Evolutionary conservation across 2,888 invertebrate genomes (phyloP), one percentile per base, ranked within the genome.

Genomic region (Phengaris arion): DNA sequence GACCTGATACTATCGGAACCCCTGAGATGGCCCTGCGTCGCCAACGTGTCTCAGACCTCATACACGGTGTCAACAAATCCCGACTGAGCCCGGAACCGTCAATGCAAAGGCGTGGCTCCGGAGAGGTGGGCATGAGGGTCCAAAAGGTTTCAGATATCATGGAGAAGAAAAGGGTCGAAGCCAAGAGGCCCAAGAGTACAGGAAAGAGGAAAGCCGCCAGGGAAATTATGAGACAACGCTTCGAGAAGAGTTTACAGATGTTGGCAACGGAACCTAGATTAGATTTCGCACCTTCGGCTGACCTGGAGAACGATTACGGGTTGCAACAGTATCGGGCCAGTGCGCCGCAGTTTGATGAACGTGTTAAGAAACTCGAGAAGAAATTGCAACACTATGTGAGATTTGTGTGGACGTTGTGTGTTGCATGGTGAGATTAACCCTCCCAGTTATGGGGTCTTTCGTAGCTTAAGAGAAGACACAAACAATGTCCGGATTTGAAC

Each of bases 231-330:
- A 96, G 96, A 83, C 97, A 96, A 70, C 95, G 97, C 81, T 97
- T 97, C 84, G 97, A 98, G 88, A 97, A 97, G 90, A 97, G 97
- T 86, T 94, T 98, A 90, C 97, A 96, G 88, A 96, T 98, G 96
- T 90, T 98, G 82, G 96, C 97, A 83, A 95, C 96, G 3, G 97
- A 97, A 86, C 96, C 95, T 73, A 95, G 96, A 78, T 90, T 95
- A 80, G 93, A 93, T 72, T 85, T 89, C 59, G 92, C 94, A 74
- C 94, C 95, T 74, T 95, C 95, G 51, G 94, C 94, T 5, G 96
- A 97, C 77, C 95, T 97, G 84, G 96, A 97, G 90, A 96, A 97
- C 90, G 97, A 97, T 91, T 89, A 90, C 77, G 97, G 97, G 48
- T 94, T 98, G 84, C 97, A 96, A 90, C 94, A 97, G 84, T 98